These are phyloP conservation scores for Scolopax rusticola DNA, from an alignment of 2,797 vertebrate genomes.

Conservation along the genomic window DNA sequence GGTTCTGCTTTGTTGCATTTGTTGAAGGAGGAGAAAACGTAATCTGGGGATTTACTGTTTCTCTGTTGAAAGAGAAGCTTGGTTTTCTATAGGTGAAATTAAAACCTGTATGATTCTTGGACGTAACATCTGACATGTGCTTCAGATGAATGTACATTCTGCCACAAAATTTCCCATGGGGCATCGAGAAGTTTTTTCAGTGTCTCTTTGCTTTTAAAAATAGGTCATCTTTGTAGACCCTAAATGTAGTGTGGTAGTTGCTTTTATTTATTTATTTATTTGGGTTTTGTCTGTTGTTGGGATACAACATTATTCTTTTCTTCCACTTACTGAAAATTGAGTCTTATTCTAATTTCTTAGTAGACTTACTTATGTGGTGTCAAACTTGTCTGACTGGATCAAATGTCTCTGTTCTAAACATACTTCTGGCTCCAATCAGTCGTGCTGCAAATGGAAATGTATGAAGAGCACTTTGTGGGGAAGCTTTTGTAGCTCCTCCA, in stretches of 20 bases:
- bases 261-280: not conserved
- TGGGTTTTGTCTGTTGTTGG: not conserved
- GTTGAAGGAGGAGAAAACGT: not conserved
- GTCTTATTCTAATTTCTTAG: not conserved
- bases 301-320: not conserved
- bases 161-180: not conserved
- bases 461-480: not conserved
- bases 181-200: not conserved
- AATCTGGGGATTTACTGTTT: not conserved
- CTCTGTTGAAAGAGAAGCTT: not conserved
- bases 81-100: not conserved
- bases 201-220: not conserved
- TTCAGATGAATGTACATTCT: not conserved
- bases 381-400: not conserved
- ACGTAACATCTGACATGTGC: rapidly evolving
- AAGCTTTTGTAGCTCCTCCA: not conserved
- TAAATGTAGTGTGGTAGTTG: not conserved
- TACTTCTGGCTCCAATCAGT: not conserved
- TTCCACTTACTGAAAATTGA: not conserved
- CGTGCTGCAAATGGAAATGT: not conserved
- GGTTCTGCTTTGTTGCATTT: not conserved
- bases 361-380: not conserved
- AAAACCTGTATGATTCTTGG: not conserved
- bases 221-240: not conserved
- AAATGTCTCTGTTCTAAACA: not conserved